Percentiles rank a stretch among this genome's conserved stretches.
These are phyloP conservation scores for Drosophila engyochracea DNA, from an alignment of 2,888 invertebrate species.

Conservation along the genomic window DNA sequence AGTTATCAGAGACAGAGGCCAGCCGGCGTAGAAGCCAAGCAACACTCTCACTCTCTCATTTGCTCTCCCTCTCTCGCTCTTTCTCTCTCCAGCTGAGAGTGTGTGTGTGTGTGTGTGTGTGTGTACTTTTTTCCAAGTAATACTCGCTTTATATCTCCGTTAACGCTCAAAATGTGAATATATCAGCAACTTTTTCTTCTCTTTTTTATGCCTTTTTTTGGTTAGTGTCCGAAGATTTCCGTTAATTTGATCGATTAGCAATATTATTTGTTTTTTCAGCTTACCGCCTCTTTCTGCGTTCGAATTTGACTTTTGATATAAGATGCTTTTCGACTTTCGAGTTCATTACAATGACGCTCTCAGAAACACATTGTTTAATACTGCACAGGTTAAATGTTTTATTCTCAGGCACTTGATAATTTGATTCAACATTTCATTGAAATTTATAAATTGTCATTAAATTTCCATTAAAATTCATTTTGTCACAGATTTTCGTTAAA, in stretches of 20 bases:
- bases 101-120: conserved; percentile 2
- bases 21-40: conserved; percentile 47
- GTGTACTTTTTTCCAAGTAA: conserved; percentile 47
- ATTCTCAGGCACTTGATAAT: conserved; percentile 3
- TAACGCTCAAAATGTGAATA: conserved; percentile 31
- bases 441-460: conserved; percentile 16
- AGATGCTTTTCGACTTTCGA: conserved; percentile 10
- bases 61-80: conserved; percentile 5
- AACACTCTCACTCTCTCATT: conserved; percentile 10
- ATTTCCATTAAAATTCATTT: conserved; percentile 32
- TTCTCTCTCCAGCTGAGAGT: not conserved
- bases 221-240: conserved; percentile 55
- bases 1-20: conserved; percentile 32
- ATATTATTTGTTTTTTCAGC: conserved; percentile 23
- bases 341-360: conserved; percentile 31
- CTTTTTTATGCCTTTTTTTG: conserved; percentile 32
- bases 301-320: conserved; percentile 19
- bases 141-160: conserved; percentile 48
- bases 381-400: conserved; percentile 11
- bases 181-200: conserved; percentile 40
- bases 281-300: conserved; percentile 4
- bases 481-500: conserved; percentile 45
- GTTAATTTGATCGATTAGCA: conserved; percentile 65
- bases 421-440: conserved; percentile 35
- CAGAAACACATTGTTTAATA: not conserved